phyloP scores from a whole-genome alignment of 2,797 vertebrate species.

The Sitta carolinensis region DNA sequence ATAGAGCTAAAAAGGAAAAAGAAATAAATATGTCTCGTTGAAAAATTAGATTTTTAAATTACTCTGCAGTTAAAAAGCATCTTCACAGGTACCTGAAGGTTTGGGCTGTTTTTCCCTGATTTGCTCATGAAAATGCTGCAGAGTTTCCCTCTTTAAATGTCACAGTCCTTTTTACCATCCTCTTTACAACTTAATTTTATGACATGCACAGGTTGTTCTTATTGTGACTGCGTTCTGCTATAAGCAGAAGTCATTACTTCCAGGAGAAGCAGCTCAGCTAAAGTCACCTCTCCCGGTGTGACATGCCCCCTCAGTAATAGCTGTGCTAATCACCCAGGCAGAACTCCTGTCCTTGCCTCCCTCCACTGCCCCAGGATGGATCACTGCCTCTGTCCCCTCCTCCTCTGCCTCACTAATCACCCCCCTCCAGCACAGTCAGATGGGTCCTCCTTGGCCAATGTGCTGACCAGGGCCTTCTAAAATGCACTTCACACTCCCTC shows the following conservation, averaged over 20 bases:
- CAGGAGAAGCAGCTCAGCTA: conserved; percentile 18
- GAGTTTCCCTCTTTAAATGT: background rate
- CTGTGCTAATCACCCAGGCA: conserved; percentile 31
- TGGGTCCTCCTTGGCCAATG: background rate
- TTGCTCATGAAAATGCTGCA: background rate
- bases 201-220: background rate
- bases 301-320: background rate
- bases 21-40: background rate
- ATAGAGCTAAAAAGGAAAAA: conserved; percentile 77
- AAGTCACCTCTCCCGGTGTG: conserved; percentile 41
- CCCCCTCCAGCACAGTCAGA: background rate
- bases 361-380: background rate
- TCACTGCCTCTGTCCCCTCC: conserved; percentile 32
- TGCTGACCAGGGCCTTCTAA: background rate
- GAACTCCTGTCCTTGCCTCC: conserved; percentile 61
- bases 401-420: background rate
- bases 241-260: conserved; percentile 37
- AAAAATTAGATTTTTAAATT: conserved; percentile 36
- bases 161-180: background rate
- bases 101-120: background rate
- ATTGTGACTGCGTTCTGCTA: background rate
- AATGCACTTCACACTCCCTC: background rate
- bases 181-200: conserved; percentile 57
- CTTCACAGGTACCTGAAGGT: background rate
- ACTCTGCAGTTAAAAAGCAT: background rate